Conservation (phyloP, 1,140 invertebrate species). For the Acromyrmex charruanus region DNA sequence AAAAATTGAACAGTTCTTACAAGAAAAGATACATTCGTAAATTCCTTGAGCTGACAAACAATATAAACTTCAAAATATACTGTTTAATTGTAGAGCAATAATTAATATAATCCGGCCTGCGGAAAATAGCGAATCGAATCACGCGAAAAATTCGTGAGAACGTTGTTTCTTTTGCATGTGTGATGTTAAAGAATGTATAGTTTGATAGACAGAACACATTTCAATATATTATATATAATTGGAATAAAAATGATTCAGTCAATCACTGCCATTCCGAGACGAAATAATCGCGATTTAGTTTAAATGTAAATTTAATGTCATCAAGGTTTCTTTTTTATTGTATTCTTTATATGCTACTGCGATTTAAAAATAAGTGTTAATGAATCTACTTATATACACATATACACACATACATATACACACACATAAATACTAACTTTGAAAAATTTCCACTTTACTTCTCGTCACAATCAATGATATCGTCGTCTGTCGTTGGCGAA, state of each 20-base stretch:
- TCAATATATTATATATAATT: background rate
- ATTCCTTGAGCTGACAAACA: conserved; percentile 4
- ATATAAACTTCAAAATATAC: background rate
- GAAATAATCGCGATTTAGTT: background rate
- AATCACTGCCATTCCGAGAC: conserved; percentile 42
- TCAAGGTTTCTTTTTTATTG: background rate
- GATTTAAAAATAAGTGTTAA: background rate
- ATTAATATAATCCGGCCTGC: conserved; percentile 35
- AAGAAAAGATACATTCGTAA: background rate
- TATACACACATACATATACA: background rate
- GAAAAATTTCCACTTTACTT: background rate
- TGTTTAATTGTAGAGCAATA: conserved; percentile 25
- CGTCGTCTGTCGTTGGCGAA: background rate
- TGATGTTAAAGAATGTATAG: background rate
- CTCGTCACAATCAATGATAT: background rate
- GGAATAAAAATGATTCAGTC: conserved; percentile 17
- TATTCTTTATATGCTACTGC: background rate
- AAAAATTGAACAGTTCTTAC: background rate
- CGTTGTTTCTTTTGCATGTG: background rate
- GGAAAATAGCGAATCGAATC: conserved; percentile 29
- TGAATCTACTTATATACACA: background rate
- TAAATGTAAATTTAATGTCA: background rate
- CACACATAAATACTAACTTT: background rate
- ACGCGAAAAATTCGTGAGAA: background rate
- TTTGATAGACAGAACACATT: background rate